Percentiles rank a stretch among this genome's conserved stretches.
phyloP scores from a whole-genome alignment of 2,888 invertebrate genomes.

The Melangyna quadrimaculata region DNA sequence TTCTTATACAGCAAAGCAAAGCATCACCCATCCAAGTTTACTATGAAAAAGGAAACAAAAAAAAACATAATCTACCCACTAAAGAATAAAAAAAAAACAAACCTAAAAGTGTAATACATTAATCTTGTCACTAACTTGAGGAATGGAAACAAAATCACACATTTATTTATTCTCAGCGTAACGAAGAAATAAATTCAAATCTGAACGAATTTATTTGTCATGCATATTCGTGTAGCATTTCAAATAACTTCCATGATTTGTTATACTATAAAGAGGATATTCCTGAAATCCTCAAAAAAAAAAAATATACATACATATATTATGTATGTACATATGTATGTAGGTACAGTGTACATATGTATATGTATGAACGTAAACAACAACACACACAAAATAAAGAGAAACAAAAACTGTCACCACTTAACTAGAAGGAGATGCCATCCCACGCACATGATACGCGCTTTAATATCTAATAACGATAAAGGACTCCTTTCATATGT shows the following conservation, averaged over 20 bases:
- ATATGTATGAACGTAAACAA: background rate
- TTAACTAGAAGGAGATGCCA: conserved; percentile 11
- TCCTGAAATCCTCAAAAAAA: conserved; percentile 7
- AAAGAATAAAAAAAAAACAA: background rate
- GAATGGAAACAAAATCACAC: conserved; percentile 37
- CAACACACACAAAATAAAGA: background rate
- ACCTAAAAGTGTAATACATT: conserved; percentile 46
- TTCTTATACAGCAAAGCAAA: background rate
- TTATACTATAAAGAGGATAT: conserved; percentile 48
- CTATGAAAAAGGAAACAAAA: background rate
- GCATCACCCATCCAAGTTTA: background rate
- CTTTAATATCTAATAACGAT: conserved; percentile 66
- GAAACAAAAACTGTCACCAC: background rate
- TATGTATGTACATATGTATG: no score
- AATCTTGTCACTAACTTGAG: conserved; percentile 53
- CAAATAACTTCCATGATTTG: conserved; percentile 68
- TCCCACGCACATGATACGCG: conserved; percentile 51
- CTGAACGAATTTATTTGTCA: conserved; percentile 69
- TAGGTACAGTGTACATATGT: no score
- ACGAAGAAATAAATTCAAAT: conserved; percentile 67
- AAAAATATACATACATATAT: background rate
- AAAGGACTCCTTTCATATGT: conserved; percentile 61
- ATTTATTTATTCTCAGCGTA: conserved; percentile 1
- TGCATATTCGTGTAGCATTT: conserved; percentile 59
- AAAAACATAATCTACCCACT: background rate